A percentile compares a stretch with the other conserved stretches of the same genome.
phyloP scores from a whole-genome alignment of 2,888 invertebrate genomes.

The Acleris literana region DNA sequence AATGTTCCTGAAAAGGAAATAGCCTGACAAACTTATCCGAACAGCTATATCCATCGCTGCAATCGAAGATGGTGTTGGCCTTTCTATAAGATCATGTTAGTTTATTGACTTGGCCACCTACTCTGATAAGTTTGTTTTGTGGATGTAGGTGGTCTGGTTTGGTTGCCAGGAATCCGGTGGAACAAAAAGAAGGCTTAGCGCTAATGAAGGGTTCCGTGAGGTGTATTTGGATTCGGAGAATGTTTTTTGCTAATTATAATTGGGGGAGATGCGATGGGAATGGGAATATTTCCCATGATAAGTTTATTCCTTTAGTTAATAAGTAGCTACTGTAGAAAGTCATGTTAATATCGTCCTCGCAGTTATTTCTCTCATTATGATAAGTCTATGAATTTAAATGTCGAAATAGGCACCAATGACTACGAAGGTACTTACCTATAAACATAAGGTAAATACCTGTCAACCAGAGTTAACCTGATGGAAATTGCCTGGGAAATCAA shows the following conservation, averaged over 20 bases:
- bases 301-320: not conserved
- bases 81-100: not conserved
- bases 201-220: conserved; percentile 14
- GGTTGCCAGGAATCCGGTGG: conserved; percentile 5
- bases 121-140: not conserved
- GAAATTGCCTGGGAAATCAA: too few species aligned
- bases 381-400: too few species aligned
- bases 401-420: too few species aligned
- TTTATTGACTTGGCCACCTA: not conserved
- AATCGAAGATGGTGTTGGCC: not conserved
- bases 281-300: not conserved
- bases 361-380: too few species aligned
- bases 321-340: too few species aligned
- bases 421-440: too few species aligned
- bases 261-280: not conserved
- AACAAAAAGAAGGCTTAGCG: conserved; percentile 9
- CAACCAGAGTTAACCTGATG: too few species aligned
- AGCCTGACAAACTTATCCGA: not conserved
- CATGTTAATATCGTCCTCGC: too few species aligned
- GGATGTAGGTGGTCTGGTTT: conserved; percentile 19
- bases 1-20: conserved; percentile 27
- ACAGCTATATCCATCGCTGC: not conserved
- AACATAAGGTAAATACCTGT: too few species aligned
- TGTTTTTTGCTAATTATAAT: not conserved
- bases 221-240: not conserved